Percentiles rank a stretch among this genome's conserved stretches.
Conservation (phyloP, 1,140 invertebrate genomes). For the Tetraneura akinire region DNA sequence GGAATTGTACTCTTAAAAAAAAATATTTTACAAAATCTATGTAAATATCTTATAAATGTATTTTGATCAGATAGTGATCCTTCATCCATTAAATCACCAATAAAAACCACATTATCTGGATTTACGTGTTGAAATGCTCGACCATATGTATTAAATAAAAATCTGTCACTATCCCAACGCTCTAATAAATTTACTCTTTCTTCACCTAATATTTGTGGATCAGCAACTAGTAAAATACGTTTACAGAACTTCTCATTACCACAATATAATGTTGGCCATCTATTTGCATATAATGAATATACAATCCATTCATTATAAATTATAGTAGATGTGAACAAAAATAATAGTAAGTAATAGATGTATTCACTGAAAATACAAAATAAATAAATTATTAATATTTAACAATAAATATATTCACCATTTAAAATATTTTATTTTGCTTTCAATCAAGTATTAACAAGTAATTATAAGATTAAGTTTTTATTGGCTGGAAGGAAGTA, state of each 20-base stretch:
- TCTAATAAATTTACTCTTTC: slow-evolving; percentile 67
- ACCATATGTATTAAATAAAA: slow-evolving; percentile 76
- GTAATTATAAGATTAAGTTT: no score
- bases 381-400: background rate
- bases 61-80: slow-evolving; percentile 73
- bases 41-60: slow-evolving; percentile 72
- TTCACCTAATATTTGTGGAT: slow-evolving; percentile 87
- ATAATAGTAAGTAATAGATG: slow-evolving; percentile 7
- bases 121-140: slow-evolving; percentile 71
- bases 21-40: slow-evolving; percentile 73
- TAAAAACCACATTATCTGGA: slow-evolving; percentile 83
- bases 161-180: slow-evolving; percentile 84
- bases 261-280: slow-evolving; percentile 55
- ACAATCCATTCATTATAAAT: slow-evolving; percentile 53
- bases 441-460: no score
- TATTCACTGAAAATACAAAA: slow-evolving; percentile 40
- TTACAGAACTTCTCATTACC: slow-evolving; percentile 52
- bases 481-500: no score
- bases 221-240: slow-evolving; percentile 78
- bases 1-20: slow-evolving; percentile 53
- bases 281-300: slow-evolving; percentile 51
- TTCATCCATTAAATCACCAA: slow-evolving; percentile 92
- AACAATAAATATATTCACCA: background rate
- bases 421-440: background rate
- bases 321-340: background rate